phyloP scores from a whole-genome alignment of 2,888 invertebrate species.

The Plagodis pulveraria region DNA sequence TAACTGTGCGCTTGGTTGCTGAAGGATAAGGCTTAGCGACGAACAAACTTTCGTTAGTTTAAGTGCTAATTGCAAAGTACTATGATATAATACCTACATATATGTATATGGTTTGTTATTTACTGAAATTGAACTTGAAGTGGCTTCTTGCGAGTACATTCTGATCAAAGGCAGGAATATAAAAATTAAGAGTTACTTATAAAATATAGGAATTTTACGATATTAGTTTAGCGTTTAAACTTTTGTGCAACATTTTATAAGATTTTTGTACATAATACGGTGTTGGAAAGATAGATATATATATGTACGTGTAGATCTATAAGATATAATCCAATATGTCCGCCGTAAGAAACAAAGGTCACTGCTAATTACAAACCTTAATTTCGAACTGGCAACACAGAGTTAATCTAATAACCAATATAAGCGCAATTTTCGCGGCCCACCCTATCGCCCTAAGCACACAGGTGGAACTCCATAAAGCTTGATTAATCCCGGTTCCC shows the following conservation, averaged over 20 bases:
- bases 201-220: too few species aligned
- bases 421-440: constrained; percentile 70
- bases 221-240: too few species aligned
- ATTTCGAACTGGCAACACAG: constrained; percentile 55
- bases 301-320: too few species aligned
- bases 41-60: constrained; percentile 40
- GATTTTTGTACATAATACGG: too few species aligned
- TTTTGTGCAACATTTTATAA: too few species aligned
- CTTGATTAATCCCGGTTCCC: constrained; percentile 70
- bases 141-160: too few species aligned
- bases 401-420: constrained; percentile 72
- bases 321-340: constrained; percentile 10
- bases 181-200: too few species aligned
- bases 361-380: constrained; percentile 48
- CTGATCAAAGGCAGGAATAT: too few species aligned
- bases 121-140: too few species aligned
- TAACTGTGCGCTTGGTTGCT: constrained; percentile 13
- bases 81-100: too few species aligned
- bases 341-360: constrained; percentile 31
- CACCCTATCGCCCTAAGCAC: constrained; percentile 58
- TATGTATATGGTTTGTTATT: too few species aligned
- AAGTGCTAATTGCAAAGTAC: constrained; percentile 2
- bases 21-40: constrained; percentile 20
- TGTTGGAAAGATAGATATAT: too few species aligned
- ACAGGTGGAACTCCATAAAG: constrained; percentile 75